Conservation (phyloP, 1,140 invertebrate genomes). For the Trichonephila clavipes region DNA sequence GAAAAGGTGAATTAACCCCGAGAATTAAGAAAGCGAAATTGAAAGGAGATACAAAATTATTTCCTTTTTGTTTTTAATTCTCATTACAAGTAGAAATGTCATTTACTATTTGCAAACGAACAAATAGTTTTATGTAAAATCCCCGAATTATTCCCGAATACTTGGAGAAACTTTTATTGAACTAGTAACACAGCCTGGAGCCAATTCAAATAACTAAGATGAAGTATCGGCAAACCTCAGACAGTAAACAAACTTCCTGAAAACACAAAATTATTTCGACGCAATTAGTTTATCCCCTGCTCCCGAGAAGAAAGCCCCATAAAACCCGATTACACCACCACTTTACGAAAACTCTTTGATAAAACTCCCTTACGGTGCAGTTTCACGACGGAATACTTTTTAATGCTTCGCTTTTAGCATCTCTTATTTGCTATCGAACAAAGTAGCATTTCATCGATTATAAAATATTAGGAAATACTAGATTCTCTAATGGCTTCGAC, state of each 20-base stretch:
- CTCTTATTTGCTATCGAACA: slow-evolving; percentile 20
- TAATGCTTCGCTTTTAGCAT: not conserved
- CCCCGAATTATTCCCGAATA: no score
- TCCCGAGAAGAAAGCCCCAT: slow-evolving; percentile 21
- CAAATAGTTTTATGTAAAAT: no score
- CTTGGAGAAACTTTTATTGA: no score
- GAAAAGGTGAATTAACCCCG: no score
- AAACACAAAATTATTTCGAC: not conserved
- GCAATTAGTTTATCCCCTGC: not conserved
- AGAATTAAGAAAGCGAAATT: no score
- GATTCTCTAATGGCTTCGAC: not conserved
- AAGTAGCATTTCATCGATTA: slow-evolving; percentile 33
- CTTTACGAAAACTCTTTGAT: not conserved
- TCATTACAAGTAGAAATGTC: no score
- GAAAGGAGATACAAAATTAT: no score
- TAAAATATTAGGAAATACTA: slow-evolving; percentile 8
- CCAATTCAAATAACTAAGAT: not conserved
- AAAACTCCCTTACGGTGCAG: not conserved
- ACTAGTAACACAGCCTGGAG: no score
- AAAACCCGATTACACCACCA: slow-evolving; percentile 41
- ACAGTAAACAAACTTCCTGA: not conserved
- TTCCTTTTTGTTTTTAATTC: no score
- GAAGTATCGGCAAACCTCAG: not conserved
- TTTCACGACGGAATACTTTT: not conserved
- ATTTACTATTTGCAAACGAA: no score